These are phyloP conservation scores for Ceratina japonica DNA, from an alignment of 1,140 invertebrate genomes.

Conservation along the genomic window DNA sequence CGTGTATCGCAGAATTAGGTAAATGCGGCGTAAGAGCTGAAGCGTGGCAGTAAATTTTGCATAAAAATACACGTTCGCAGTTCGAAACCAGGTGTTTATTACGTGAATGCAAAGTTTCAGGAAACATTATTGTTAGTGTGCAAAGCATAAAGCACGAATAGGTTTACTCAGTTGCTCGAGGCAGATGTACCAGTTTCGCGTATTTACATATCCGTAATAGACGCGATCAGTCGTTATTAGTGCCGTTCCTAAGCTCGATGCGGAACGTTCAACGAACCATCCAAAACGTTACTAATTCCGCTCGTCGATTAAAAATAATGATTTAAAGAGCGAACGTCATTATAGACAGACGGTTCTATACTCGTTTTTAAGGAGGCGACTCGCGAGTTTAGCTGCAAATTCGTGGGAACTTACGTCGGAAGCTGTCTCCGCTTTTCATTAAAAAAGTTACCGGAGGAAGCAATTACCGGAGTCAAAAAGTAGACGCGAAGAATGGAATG, in stretches of 20 bases:
- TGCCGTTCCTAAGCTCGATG: neutral
- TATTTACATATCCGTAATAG: neutral
- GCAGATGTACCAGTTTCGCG: slow-evolving; percentile 2
- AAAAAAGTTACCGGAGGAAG: neutral
- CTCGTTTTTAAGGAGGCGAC: too few relatives aligned
- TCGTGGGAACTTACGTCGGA: neutral
- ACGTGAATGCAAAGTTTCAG: neutral
- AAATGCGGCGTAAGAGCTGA: neutral
- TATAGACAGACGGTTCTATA: too few relatives aligned
- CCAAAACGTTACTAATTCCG: too few relatives aligned
- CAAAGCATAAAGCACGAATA: neutral
- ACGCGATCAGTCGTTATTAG: neutral
- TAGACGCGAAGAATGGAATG: neutral
- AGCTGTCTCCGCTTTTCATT: neutral
- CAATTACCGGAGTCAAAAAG: neutral
- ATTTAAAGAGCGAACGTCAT: too few relatives aligned
- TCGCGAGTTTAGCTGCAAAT: too few relatives aligned
- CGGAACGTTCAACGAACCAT: too few relatives aligned
- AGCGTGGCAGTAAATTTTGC: neutral
- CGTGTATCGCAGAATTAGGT: neutral
- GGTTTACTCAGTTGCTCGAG: neutral
- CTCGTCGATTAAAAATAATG: too few relatives aligned
- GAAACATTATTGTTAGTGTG: neutral
- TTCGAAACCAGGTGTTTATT: too few relatives aligned
- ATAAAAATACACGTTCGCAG: neutral